A percentile compares a stretch with the other conserved stretches of the same genome.
phyloP scores from a whole-genome alignment of 2,888 invertebrate species.

The Euzophera pinguis region DNA sequence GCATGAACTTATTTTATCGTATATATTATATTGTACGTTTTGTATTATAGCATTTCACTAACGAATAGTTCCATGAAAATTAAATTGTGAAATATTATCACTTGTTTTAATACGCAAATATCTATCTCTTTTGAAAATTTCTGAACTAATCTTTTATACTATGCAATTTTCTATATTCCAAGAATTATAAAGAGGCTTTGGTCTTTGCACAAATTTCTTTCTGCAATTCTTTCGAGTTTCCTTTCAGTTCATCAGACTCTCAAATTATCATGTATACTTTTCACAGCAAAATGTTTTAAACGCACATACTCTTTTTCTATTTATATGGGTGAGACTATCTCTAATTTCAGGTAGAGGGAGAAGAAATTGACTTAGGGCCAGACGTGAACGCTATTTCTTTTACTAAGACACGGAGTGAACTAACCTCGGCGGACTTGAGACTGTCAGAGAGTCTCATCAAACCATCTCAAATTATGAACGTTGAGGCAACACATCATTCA shows the following conservation, averaged over 20 bases:
- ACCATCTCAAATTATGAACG: slow-evolving; percentile 72
- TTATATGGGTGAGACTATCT: slow-evolving; percentile 78
- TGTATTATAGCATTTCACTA: slow-evolving; percentile 46
- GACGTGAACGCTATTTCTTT: slow-evolving; percentile 73
- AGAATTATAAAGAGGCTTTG: slow-evolving; percentile 76
- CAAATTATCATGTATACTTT: slow-evolving; percentile 7
- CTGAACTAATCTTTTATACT: slow-evolving; percentile 32
- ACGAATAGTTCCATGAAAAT: slow-evolving; percentile 38
- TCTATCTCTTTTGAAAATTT: slow-evolving; percentile 31
- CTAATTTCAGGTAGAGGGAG: slow-evolving; percentile 79
- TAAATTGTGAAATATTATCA: slow-evolving; percentile 52
- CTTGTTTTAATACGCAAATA: slow-evolving; percentile 55
- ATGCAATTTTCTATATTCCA: slow-evolving; percentile 43
- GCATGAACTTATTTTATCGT: slow-evolving; percentile 31
- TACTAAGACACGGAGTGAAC: slow-evolving; percentile 71
- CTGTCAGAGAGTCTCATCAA: slow-evolving; percentile 72
- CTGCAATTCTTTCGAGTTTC: slow-evolving; percentile 29
- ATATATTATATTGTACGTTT: slow-evolving; percentile 42
- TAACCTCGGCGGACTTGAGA: slow-evolving; percentile 71
- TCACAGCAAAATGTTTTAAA: slow-evolving; percentile 22
- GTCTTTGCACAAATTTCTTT: slow-evolving; percentile 62
- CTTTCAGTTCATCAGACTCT: slow-evolving; percentile 27
- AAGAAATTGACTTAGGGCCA: slow-evolving; percentile 76
- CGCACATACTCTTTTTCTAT: slow-evolving; percentile 48
- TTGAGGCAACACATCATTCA: slow-evolving; percentile 78